Conservation (phyloP, 2,113 vertebrate genomes). For the Paratilapia polleni region DNA sequence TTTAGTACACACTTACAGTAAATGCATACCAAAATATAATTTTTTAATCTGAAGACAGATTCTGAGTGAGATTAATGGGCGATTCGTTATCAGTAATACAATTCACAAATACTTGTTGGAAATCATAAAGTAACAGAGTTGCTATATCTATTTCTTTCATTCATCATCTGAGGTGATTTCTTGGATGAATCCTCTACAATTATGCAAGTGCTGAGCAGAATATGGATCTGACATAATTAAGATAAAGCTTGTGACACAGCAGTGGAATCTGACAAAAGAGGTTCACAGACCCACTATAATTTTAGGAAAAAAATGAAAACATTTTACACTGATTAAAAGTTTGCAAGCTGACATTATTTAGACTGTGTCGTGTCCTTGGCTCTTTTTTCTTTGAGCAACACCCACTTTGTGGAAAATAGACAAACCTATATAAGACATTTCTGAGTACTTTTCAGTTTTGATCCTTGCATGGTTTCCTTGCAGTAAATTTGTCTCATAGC, state of each 20-base stretch:
- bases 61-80: conserved; percentile 8
- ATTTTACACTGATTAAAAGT: conserved; percentile 7
- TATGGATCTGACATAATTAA: background rate
- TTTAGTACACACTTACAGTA: background rate
- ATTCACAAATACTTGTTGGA: conserved; percentile 3
- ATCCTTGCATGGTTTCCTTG: too few species aligned
- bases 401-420: too few species aligned
- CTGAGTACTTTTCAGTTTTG: too few species aligned
- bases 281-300: background rate
- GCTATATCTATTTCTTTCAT: conserved; percentile 7
- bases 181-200: conserved; percentile 1
- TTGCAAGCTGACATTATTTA: background rate
- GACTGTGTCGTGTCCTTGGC: background rate
- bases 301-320: background rate
- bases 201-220: background rate
- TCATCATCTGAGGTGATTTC: conserved; percentile 9
- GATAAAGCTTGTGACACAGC: conserved; percentile 3
- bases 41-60: background rate
- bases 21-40: background rate
- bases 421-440: too few species aligned
- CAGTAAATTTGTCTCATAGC: too few species aligned
- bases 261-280: background rate
- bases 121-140: background rate
- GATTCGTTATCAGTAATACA: background rate
- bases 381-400: background rate